Percentiles rank a stretch among this genome's conserved stretches.
phyloP scores from a whole-genome alignment of 64 coral and sea anemone genomes.

The Montipora sp. region DNA sequence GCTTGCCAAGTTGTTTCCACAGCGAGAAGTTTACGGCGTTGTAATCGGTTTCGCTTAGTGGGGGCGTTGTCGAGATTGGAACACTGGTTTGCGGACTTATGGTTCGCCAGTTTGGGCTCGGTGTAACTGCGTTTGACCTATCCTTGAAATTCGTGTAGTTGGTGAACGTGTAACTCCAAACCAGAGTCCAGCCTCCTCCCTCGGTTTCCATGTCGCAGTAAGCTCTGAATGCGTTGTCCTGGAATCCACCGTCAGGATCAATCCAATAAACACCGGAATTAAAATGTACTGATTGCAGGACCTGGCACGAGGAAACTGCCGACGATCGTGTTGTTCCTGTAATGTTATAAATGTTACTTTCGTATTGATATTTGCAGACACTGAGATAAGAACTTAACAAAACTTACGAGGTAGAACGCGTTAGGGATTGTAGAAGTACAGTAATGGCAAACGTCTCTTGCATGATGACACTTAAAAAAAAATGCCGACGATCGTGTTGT shows the following conservation, averaged over 20 bases:
- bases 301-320: not conserved
- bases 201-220: constrained; percentile 31
- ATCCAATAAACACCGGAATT: constrained; percentile 40
- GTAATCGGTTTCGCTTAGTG: constrained; percentile 63
- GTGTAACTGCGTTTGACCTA: constrained; percentile 11
- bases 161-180: constrained; percentile 27
- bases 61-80: not conserved
- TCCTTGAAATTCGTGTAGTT: not conserved
- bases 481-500: too few relatives aligned
- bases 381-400: too few relatives aligned
- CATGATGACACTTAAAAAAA: too few relatives aligned
- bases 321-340: not conserved
- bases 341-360: too few relatives aligned
- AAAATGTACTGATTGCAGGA: not conserved
- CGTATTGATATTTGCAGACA: too few relatives aligned
- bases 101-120: constrained; percentile 14
- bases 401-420: too few relatives aligned
- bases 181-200: constrained; percentile 38
- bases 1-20: constrained; percentile 62
- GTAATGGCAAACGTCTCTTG: too few relatives aligned
- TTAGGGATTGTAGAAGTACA: too few relatives aligned
- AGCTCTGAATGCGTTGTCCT: constrained; percentile 16
- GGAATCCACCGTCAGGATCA: constrained; percentile 15
- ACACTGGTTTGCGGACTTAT: not conserved
- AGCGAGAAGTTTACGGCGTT: constrained; percentile 63